These are phyloP conservation scores for Indicator maculatus DNA, from an alignment of 2,113 vertebrate genomes.

Conservation along the genomic window DNA sequence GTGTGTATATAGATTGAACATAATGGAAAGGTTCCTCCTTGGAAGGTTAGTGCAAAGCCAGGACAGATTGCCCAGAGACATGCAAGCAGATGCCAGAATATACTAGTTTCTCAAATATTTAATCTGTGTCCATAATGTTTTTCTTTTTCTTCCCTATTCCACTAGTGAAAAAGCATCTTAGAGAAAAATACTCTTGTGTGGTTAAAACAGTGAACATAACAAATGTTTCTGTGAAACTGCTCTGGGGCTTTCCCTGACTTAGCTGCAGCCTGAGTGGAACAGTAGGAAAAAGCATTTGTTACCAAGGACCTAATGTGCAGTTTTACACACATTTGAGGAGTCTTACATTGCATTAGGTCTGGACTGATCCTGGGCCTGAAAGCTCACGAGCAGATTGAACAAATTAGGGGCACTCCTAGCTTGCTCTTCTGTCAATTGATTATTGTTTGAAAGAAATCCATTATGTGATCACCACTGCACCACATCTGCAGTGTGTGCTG, in stretches of 20 bases:
- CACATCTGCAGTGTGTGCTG: rapidly evolving
- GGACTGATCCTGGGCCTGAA: not conserved
- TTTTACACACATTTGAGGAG: not conserved
- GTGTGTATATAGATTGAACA: not conserved
- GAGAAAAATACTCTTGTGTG: not conserved
- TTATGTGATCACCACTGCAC: not conserved
- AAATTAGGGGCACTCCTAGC: not conserved
- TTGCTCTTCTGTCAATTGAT: not conserved
- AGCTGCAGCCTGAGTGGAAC: not conserved
- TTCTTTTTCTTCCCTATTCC: not conserved
- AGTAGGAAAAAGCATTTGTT: not conserved
- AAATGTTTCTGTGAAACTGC: not conserved
- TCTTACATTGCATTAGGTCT: not conserved
- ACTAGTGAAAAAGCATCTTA: not conserved
- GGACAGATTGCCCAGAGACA: too few relatives aligned
- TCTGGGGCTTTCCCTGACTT: not conserved
- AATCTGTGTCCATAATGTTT: not conserved
- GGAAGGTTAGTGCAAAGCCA: not conserved
- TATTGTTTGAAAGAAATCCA: not conserved
- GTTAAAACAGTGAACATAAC: not conserved
- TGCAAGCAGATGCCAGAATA: not conserved
- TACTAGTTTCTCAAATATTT: not conserved
- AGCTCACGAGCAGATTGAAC: not conserved
- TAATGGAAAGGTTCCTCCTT: not conserved
- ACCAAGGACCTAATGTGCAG: not conserved